Evolutionary conservation across 2,113 vertebrate species (phyloP), one percentile per base, ranked within the genome.

Genomic region (Empidonax alnorum): DNA sequence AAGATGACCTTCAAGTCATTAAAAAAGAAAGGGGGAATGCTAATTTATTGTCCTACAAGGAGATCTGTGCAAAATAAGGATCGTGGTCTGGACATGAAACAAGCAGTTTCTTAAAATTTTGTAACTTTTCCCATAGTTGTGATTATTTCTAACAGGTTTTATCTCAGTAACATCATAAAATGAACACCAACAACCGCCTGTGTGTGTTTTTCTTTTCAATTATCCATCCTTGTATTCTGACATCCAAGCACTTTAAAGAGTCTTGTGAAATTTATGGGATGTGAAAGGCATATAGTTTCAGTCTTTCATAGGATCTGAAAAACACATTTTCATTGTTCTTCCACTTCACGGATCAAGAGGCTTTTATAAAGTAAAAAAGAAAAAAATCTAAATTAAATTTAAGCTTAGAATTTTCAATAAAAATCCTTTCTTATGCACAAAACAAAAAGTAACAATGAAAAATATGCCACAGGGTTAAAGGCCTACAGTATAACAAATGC

Each of bases 321-420:
- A 97, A 95, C 93, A 96, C 93, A 96, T 97, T 96, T 98, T 96
- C 92, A 96, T 98, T 98, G 97, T 98, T 97, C 90, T 96, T 97
- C 94, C 85, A 93, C 93, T 98, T 98, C 97, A 98, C 39, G 95
- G 98, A 97, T 98, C 98, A 98, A 93, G 87, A 97, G 95, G 82
- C 96, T 92, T 92, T 97, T 94, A 98, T 95, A 98, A 98, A 97
- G 92, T 85, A 56, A 90, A 98, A 86, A 63, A 67, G 14, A 33
- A 42, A 77, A 76, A 90, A 86, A 41, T 12, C 61, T 95, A 93
- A 95, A 97, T 97, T 97, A 94, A 90, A 96, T 97, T 96, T 93
- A 96, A 94, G 93, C 97, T 96, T 95, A 97, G 95, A 97, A 96
- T 98, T 98, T 98, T 97, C 94, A 97, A 97, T 97, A 75, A 89